These are phyloP conservation scores for Mesorhabditis spiculigera DNA, from an alignment of 2,888 invertebrate genomes.

Conservation along the genomic window DNA sequence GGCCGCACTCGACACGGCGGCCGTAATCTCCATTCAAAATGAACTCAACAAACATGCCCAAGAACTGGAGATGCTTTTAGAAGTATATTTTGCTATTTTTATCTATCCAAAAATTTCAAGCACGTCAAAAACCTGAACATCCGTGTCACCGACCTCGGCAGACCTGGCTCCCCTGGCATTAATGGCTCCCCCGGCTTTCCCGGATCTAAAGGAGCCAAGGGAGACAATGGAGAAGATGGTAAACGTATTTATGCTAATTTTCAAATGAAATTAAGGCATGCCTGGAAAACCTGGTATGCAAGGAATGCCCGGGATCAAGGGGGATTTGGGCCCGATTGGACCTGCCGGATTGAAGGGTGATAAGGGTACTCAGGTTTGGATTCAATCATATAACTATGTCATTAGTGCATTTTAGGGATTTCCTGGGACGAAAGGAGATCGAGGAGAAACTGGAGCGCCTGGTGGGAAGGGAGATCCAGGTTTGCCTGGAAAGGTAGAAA, in stretches of 20 bases:
- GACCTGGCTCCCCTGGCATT: slow-evolving; percentile 41
- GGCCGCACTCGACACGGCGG: slow-evolving; percentile 41
- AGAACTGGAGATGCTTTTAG: slow-evolving; percentile 44
- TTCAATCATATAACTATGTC: neutral
- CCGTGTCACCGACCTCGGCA: slow-evolving; percentile 36
- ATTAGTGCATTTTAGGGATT: slow-evolving; percentile 28
- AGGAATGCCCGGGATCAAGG: slow-evolving; percentile 44
- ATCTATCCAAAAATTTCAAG: slow-evolving; percentile 20
- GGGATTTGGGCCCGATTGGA: slow-evolving; percentile 41
- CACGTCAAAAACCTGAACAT: slow-evolving; percentile 44
- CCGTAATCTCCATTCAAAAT: slow-evolving; percentile 45
- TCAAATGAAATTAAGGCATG: slow-evolving; percentile 18
- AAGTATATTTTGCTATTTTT: slow-evolving; percentile 24
- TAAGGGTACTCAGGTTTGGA: slow-evolving; percentile 38
- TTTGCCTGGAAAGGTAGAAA: slow-evolving; percentile 32
- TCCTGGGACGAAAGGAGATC: slow-evolving; percentile 44
- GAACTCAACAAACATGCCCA: slow-evolving; percentile 43
- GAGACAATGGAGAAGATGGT: slow-evolving; percentile 33
- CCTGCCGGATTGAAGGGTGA: slow-evolving; percentile 48
- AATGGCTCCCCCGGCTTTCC: slow-evolving; percentile 44
- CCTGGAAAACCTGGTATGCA: slow-evolving; percentile 39
- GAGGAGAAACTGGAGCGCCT: slow-evolving; percentile 32
- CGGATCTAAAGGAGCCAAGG: slow-evolving; percentile 41
- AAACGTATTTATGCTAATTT: slow-evolving; percentile 8
- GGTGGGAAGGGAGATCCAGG: slow-evolving; percentile 47